phyloP scores from a whole-genome alignment of 2,113 vertebrate species.

The Carassius auratus region DNA sequence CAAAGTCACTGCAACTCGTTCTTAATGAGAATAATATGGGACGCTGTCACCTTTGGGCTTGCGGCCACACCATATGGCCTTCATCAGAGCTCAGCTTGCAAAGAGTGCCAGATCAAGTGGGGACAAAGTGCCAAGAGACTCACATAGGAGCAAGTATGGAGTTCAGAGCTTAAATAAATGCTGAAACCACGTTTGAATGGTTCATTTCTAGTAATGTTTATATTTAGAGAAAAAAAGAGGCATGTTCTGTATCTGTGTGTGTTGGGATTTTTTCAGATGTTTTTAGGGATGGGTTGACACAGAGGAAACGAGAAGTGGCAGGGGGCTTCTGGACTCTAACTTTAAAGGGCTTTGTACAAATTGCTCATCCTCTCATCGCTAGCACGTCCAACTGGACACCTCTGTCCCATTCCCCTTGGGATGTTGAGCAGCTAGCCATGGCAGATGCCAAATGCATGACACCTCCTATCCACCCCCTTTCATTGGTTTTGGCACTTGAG shows the following conservation, averaged over 20 bases:
- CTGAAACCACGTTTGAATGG: background rate
- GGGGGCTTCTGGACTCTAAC: constrained; percentile 15
- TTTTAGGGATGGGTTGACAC: constrained; percentile 6
- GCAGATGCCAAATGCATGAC: constrained; percentile 72
- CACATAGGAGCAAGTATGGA: too few relatives aligned
- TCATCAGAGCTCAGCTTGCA: constrained; percentile 60
- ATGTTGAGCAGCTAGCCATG: constrained; percentile 62
- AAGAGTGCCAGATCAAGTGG: constrained; percentile 48
- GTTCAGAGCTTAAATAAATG: background rate
- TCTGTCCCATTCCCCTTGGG: constrained; percentile 63
- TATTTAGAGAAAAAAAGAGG: background rate
- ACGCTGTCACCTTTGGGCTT: constrained; percentile 55
- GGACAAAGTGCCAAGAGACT: constrained; percentile 32
- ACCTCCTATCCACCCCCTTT: constrained; percentile 50
- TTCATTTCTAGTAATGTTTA: background rate
- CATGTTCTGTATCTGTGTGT: constrained; percentile 13
- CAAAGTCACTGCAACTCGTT: constrained; percentile 26
- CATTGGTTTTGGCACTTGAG: constrained; percentile 53
- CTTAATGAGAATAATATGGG: constrained; percentile 58
- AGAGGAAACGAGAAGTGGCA: constrained; percentile 29
- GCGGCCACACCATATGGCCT: constrained; percentile 56
- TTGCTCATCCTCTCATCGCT: constrained; percentile 20
- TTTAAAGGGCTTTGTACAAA: constrained; percentile 51
- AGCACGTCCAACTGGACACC: constrained; percentile 65
- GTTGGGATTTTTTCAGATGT: constrained; percentile 40